A percentile compares a stretch with the other conserved stretches of the same genome.
phyloP scores from a whole-genome alignment of 1,140 invertebrate species.

The Pogonus chalceus region DNA sequence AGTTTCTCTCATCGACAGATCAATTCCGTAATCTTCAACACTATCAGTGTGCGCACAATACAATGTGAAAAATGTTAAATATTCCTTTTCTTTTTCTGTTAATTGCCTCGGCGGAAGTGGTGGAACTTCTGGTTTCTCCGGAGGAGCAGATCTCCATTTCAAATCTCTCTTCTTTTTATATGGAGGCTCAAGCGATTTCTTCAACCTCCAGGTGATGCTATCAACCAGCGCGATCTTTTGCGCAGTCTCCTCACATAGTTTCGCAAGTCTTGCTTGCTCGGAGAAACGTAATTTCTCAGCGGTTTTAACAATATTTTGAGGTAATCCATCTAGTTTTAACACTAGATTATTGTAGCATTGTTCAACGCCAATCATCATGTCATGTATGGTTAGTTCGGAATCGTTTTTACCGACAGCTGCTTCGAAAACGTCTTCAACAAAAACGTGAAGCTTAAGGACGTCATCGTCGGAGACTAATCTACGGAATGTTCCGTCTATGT shows the following conservation, averaged over 20 bases:
- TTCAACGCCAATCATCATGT: constrained; percentile 52
- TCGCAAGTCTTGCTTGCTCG: constrained; percentile 45
- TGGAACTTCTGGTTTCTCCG: constrained; percentile 16
- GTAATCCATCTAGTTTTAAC: constrained; percentile 45
- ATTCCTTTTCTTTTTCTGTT: constrained; percentile 25
- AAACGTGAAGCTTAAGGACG: constrained; percentile 46
- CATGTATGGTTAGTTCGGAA: constrained; percentile 39
- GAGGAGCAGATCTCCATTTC: constrained; percentile 22
- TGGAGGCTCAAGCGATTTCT: constrained; percentile 44
- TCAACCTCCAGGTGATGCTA: constrained; percentile 41
- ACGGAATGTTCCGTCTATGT: constrained; percentile 38
- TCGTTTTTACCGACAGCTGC: constrained; percentile 46
- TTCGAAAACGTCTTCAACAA: constrained; percentile 55
- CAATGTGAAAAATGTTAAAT: constrained; percentile 28
- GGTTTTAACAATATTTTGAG: constrained; percentile 44
- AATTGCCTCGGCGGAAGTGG: constrained; percentile 16
- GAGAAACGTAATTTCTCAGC: constrained; percentile 46
- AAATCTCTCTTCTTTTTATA: constrained; percentile 15
- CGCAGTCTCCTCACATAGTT: constrained; percentile 46
- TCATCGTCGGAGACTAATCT: constrained; percentile 43
- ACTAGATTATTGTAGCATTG: constrained; percentile 41
- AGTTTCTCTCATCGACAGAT: constrained; percentile 1
- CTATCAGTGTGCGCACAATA: constrained; percentile 23
- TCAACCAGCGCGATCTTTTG: constrained; percentile 44
- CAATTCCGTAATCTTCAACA: constrained; percentile 22